Evolutionary conservation across 2,888 invertebrate species (phyloP).

Genomic region (Dusona sp.): DNA sequence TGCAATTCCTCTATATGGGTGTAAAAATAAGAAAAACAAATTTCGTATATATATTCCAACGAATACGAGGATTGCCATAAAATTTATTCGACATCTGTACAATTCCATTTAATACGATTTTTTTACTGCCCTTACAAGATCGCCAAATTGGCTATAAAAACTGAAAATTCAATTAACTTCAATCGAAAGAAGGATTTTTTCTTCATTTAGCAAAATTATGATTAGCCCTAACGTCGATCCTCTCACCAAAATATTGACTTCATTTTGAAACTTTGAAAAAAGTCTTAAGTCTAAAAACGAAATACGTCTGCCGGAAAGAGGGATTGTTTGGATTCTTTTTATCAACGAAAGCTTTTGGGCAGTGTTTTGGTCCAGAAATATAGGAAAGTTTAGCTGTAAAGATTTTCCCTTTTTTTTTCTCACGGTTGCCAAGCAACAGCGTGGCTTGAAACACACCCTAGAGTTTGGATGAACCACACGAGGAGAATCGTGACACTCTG

Average conservation of each 20-base stretch:
- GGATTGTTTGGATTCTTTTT: background rate
- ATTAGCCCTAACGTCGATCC: background rate
- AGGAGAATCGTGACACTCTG: background rate
- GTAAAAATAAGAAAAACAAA: background rate
- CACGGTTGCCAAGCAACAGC: constrained; percentile 73
- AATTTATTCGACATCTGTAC: background rate
- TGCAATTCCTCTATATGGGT: background rate
- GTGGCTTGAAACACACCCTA: constrained; percentile 60
- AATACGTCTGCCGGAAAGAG: background rate
- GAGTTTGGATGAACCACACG: constrained; percentile 59
- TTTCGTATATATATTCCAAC: background rate
- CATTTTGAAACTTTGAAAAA: no score
- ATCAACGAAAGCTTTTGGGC: background rate
- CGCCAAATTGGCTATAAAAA: background rate
- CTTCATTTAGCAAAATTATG: background rate
- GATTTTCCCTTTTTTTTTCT: constrained; percentile 38
- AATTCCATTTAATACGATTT: background rate
- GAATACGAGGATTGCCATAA: constrained; percentile 2
- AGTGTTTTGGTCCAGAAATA: constrained; percentile 11
- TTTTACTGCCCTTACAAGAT: background rate
- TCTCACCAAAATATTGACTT: background rate
- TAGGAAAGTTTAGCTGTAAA: constrained; percentile 52
- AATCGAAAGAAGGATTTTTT: background rate
- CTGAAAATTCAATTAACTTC: background rate
- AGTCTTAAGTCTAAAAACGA: background rate